Base-by-base conservation (phyloP, 2,888 invertebrate species). In the Agriopis leucophaearia region DNA sequence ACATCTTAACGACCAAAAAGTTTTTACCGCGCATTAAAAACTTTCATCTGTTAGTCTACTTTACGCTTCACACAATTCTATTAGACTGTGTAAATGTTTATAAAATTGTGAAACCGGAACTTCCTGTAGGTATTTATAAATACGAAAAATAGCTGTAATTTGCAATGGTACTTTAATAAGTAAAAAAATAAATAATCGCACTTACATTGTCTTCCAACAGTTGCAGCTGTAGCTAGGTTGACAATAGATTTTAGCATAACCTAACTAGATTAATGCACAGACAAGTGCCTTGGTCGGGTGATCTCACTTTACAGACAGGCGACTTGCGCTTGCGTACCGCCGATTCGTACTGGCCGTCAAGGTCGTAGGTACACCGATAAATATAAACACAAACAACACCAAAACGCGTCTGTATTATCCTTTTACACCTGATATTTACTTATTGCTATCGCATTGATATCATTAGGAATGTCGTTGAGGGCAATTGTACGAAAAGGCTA, bases 191-290 rank as follows among this genome's bases (percentile, higher is more conserved):
- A 42, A 55, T 12, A 47, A 48, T 16, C 27, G n/a, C 74, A 90
- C 89, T 89, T 79, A 89, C 89, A 74, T 70, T 81, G 80, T 74
- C 72, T 84, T n/a, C 70, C 66, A 44, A 78, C 27, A 48, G 64
- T 64, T 47, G 81, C 68, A 54, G 77, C 76, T 52, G 78, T 76
- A 50, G 78, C 74, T 67, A 87, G 72, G 42, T 76, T 78, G 67
- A 77, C 74, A 60, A 89, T 64, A 54, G 81, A 82, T 77, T 85
- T 88, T 76, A 89, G 75, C 89, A 90, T 90, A 75, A 79, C 83
- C 78, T 40, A 57, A 6, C 12, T 48, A 48, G 4, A 12, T 18
- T 10, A 7, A 13, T 18, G 1, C 44, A 70, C 48, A 42, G 18
- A 56, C 73, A 42, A 69, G 75, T 69, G 73, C 42, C 64, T 74